Evolutionary conservation across 2,888 invertebrate species (phyloP).

Genomic region (Teinopalpus imperialis): DNA sequence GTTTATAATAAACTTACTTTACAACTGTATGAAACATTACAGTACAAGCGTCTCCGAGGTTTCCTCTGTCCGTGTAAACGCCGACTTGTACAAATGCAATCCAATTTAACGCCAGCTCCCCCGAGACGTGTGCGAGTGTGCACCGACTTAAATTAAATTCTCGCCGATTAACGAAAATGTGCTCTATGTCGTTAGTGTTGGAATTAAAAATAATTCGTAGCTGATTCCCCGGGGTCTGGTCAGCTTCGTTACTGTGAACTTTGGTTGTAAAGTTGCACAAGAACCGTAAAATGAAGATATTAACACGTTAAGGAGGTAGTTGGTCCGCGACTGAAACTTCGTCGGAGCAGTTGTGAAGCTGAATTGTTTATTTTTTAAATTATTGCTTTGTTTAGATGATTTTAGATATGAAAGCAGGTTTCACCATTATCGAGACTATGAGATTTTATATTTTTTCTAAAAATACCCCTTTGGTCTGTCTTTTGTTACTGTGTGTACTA

Average conservation of each 20-base stretch:
- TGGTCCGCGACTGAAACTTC: constrained; percentile 8
- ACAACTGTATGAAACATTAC: too few relatives aligned
- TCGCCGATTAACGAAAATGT: constrained; percentile 38
- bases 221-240: background rate
- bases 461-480: too few relatives aligned
- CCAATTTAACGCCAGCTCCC: constrained; percentile 24
- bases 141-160: constrained; percentile 25
- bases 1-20: too few relatives aligned
- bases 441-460: too few relatives aligned
- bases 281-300: constrained; percentile 23
- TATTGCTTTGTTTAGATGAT: too few relatives aligned
- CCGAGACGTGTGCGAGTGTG: constrained; percentile 19
- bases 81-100: constrained; percentile 23
- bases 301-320: constrained; percentile 16
- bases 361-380: too few relatives aligned
- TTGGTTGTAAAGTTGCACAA: constrained; percentile 26
- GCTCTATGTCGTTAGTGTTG: constrained; percentile 34
- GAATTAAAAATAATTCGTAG: constrained; percentile 33
- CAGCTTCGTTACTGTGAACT: constrained; percentile 28
- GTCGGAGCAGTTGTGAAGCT: constrained; percentile 32
- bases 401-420: too few relatives aligned
- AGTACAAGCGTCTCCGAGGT: background rate
- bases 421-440: too few relatives aligned
- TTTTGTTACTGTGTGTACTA: too few relatives aligned
- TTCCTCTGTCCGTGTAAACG: constrained; percentile 14